Base-by-base conservation (phyloP, 2,797 vertebrate species). In the Taeniopygia guttata region DNA sequence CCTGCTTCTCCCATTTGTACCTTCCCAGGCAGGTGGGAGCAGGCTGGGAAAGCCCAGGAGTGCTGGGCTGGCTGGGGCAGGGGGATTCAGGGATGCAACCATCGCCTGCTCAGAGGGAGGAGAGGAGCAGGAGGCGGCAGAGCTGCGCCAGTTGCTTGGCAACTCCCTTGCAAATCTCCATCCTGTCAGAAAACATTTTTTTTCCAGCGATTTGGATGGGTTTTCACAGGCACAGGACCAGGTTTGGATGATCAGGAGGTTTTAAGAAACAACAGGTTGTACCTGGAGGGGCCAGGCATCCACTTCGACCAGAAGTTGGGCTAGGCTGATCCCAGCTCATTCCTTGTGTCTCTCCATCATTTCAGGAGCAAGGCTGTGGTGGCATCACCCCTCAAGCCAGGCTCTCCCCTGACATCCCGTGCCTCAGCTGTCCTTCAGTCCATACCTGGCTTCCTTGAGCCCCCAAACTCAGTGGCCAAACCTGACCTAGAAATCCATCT, bases 71-170 rank as follows among this genome's bases (percentile, higher is more conserved):
- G n/a, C 40, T 0, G 0, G 58, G 21, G 17, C 68, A 86, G 83
- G 43, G 72, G 67, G 70, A 58, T 40, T 12, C 32, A 64, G 78
- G 81, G 87, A 54, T 69, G 70, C 55, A 78, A 68, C 64, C 73
- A 49, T 42, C 6, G 49, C 46, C 82, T 58, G 54, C 76, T 87
- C 80, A 40, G 75, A 87, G 85, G 49, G 76, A 86, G 80, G 85
- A 95, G 66, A 87, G 78, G 87, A 94, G 59, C 87, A 86, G 90
- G 67, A 95, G 93, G 83, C 51, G 11, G 91, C 93, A 76, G 95
- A 94, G 91, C 91, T 63, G 58, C 0, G 2, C 79, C 59, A 48
- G 93, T 94, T 97, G 97, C 97, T 95, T 97, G 97, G 97, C 97
- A 97, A 96, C 95, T 48, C 74, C 79, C 84, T 84, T 93, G 77